Evolutionary conservation across 2,797 vertebrate genomes (phyloP).

Genomic region (Phylloscopus collybita): DNA sequence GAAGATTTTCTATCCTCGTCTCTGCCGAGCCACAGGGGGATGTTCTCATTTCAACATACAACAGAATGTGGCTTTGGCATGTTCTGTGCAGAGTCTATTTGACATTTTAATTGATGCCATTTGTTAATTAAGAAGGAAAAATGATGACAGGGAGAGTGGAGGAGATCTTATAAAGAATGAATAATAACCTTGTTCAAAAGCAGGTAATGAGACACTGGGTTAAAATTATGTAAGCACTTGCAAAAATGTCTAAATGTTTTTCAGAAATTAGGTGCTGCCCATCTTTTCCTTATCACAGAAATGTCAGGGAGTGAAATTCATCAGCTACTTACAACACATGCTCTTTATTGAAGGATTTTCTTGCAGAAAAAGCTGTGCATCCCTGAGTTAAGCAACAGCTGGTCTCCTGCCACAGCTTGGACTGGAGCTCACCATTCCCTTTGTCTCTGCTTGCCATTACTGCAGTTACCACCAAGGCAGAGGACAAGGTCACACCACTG

Average conservation of each 20-base stretch:
- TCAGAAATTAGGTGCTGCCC: not conserved
- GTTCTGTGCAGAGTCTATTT: not conserved
- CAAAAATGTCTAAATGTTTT: conserved; percentile 42
- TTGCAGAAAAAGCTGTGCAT: not conserved
- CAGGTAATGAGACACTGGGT: conserved; percentile 20
- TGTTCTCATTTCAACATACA: not conserved
- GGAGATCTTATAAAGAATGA: conserved; percentile 44
- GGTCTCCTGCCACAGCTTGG: rapidly evolving
- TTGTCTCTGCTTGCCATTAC: not conserved
- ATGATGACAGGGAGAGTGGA: conserved; percentile 27
- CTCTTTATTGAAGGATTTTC: not conserved
- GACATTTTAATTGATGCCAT: conserved; percentile 61
- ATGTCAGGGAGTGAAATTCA: not conserved
- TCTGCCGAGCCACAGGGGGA: not conserved
- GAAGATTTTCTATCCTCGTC: not conserved
- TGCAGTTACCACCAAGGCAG: not conserved
- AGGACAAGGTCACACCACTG: rapidly evolving
- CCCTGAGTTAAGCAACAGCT: not conserved
- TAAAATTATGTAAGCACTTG: conserved; percentile 26
- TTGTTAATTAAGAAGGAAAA: conserved; percentile 67
- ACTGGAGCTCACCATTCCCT: not conserved
- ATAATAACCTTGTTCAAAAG: conserved; percentile 49
- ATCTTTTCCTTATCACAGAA: not conserved
- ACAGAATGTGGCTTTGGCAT: not conserved
- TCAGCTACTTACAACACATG: not conserved